Base-by-base conservation (phyloP, 2,113 vertebrate species). In the Syngnathus scovelli region DNA sequence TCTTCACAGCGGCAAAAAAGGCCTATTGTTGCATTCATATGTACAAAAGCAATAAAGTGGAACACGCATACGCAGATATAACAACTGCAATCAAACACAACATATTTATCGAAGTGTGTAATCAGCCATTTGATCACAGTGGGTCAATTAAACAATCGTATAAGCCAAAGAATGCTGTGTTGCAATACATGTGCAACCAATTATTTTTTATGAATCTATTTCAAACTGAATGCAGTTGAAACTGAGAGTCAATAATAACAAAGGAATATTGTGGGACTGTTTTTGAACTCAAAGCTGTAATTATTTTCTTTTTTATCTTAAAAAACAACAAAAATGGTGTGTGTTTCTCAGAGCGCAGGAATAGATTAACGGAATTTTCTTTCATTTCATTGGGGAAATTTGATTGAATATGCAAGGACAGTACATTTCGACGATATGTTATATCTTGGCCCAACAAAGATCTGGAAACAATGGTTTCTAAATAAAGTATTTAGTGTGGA, bases 1-100 rank as follows among this genome's bases (percentile, higher is more conserved):
- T 16, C 16, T 36, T 7, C 36, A 49, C 38, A 66, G 27, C 38
- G 48, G 64, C 4, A 68, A 76, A 39, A 54, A 59, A 49, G 36
- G 48, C 19, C 64, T 72, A 77, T 72, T 70, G 61, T 63, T 71
- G 15, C 54, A 73, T 73, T 59, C 43, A 70, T 56, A 60, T 13
- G 5, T 61, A 72, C 70, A 51, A 65, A 65, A 37, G 19, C 23
- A 65, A 65, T n/a, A 65, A 33, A 27, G 61, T 21, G 21, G 48
- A 19, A 70, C 68, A 81, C 52, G 67, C 64, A 23, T 46, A 58
- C 46, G 68, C 60, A 5, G 39, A 62, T 44, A n/a, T 44, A 44
- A 15, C 7, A 16, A 36, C 36, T 58, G 55, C 27, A 36, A 36
- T 58, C 55, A 58, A 36, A 58, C 1, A 36, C 27, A 56, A 56